Evolutionary conservation across 2,888 invertebrate species (phyloP), one percentile per base, ranked within the genome.

Genomic region (Zaprionus bogoriensis): DNA sequence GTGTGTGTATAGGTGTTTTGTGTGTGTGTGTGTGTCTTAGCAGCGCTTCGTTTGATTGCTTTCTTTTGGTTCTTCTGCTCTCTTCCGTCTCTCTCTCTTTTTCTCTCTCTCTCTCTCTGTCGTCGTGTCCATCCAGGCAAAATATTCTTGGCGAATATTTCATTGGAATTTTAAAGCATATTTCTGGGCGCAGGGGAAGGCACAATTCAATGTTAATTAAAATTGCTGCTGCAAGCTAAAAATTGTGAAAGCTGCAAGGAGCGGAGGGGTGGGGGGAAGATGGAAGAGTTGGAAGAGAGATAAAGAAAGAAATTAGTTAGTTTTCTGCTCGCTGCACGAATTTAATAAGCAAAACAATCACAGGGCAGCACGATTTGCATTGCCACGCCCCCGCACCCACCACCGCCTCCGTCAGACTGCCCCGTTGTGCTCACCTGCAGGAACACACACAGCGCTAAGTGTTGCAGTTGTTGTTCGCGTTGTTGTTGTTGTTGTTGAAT

Each of bases 171-270:
- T 71, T 57, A 74, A 73, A 72, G 77, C 77, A 77, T 75, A 70
- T 57, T 75, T 80, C 57, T 51, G 55, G 68, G 76, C 76, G 76
- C 74, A 83, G 83, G 77, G 75, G 71, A 74, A 80, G 87, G 87
- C 87, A 86, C 82, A 87, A 80, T 84, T 76, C 85, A 86, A 85
- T 73, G 60, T 80, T 79, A 79, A 79, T 82, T 79, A 79, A 82
- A 79, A 82, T 79, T 79, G 76, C 64, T 74, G 83, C 79, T 82
- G 78, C 78, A 78, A 73, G 75, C 79, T 75, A 74, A 67, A 46
- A 47, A 62, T 57, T 63, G 83, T 80, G 77, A 81, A 81, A 81
- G 81, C 80, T 83, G 67, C 57, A 63, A 58, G 1, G 45, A 32
- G 28, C 46, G 12, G 6, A 45, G 28, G 39, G 12, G 51, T 6